Conservation (phyloP, 2,797 vertebrate genomes). For the Leucoraja ocellata region DNA sequence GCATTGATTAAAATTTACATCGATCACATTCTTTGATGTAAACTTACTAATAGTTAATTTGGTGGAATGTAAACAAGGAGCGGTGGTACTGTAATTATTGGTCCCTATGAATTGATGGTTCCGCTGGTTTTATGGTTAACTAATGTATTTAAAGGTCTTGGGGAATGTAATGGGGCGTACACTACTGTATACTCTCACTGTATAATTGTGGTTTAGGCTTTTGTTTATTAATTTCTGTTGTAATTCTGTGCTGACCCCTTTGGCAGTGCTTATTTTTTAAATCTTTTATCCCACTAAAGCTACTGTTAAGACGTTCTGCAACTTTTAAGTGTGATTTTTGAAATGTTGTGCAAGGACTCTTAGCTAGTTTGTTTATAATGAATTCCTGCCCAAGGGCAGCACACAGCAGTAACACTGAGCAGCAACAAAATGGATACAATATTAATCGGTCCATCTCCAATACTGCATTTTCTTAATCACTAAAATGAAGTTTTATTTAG, state of each 20-base stretch:
- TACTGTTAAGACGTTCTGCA: background rate
- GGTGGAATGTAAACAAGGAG: background rate
- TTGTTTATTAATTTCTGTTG: background rate
- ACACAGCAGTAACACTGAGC: background rate
- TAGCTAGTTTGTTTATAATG: background rate
- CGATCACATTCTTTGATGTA: background rate
- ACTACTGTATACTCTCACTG: background rate
- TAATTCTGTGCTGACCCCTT: background rate
- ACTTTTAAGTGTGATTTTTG: background rate
- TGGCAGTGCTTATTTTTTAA: background rate
- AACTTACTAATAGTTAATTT: background rate
- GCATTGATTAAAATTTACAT: background rate
- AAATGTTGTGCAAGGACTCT: background rate
- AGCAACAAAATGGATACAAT: constrained; percentile 20
- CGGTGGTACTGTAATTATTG: background rate
- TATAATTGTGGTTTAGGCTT: background rate
- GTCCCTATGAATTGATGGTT: background rate
- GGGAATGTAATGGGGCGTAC: background rate
- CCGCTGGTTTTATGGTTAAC: background rate
- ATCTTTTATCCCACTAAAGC: background rate
- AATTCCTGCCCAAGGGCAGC: background rate
- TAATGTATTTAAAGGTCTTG: background rate
- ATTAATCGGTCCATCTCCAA: background rate
- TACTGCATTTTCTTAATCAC: background rate
- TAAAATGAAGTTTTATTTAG: background rate